Conservation (phyloP, 2,797 vertebrate species). For the Hippopotamyrus pictus region DNA sequence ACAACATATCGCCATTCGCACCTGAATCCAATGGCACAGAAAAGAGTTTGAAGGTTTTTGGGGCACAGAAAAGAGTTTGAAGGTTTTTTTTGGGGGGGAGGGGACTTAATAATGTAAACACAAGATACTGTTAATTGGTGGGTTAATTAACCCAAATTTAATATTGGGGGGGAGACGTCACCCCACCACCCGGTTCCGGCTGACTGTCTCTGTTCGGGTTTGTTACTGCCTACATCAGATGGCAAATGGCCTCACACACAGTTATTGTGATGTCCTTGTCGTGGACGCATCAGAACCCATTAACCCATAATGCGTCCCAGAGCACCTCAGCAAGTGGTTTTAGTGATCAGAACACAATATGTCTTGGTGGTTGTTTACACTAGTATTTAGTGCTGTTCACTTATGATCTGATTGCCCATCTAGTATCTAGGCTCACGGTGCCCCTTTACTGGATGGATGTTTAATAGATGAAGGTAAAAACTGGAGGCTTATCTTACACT, state of each 20-base stretch:
- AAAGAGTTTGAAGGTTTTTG: background rate
- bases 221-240: background rate
- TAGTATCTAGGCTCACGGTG: background rate
- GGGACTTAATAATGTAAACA: background rate
- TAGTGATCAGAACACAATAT: background rate
- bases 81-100: background rate
- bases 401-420: background rate
- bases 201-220: background rate
- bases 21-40: background rate
- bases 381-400: background rate
- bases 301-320: background rate
- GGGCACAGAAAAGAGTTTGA: background rate
- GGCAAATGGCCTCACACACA: background rate
- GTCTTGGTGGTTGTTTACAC: background rate
- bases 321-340: background rate
- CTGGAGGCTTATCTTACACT: background rate
- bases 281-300: background rate
- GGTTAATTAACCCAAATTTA: background rate
- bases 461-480: background rate
- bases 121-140: background rate
- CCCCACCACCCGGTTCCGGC: background rate
- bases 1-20: background rate
- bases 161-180: background rate
- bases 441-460: background rate
- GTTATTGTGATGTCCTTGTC: background rate